Evolutionary conservation across 2,888 invertebrate genomes (phyloP), one percentile per base, ranked within the genome.

Genomic region (Phasia obesa): DNA sequence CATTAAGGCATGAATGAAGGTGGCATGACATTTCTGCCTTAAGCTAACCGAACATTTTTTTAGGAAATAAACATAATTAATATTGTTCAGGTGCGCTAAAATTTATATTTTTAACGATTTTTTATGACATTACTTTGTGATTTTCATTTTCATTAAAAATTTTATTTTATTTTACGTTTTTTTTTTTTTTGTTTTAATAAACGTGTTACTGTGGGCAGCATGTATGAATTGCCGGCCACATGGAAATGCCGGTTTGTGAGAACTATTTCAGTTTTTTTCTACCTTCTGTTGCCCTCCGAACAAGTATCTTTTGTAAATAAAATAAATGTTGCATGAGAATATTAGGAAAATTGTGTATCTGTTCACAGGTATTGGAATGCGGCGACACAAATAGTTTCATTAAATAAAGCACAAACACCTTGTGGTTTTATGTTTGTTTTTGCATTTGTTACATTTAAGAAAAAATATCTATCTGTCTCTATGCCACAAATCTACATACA

Each of bases 351-450:
- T 49, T 35, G 3, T 49, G 17, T 65, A 75, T 75, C 65, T 65
- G 19, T 44, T 75, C 57, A 17, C 65, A 75, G 55, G 67, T 51
- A 74, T 75, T 70, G 81, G 77, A 84, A 84, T 84, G 81, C 57
- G 74, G 78, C 75, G 81, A 78, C 81, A 84, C 84, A 84, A 84
- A 84, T 84, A 84, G 70, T 84, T 84, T 74, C 55, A 60, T 78
- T 84, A 64, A 78, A 77, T 84, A 65, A 44, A 75, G 71, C 65
- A 69, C 42, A 60, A 35, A 73, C 17, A 53, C n/a, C 35, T 49
- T 38, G 49, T 69, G 67, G 51, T 73, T 73, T 57, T 71, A 76
- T 60, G 44, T 78, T 13, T 49, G 62, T 38, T 71, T 51, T 75
- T 74, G 71, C 79, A 71, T 79, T 83, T 79, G 69, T 78, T 78